Evolutionary conservation across 2,888 invertebrate species (phyloP).

Genomic region (Silvanus unidentatus): DNA sequence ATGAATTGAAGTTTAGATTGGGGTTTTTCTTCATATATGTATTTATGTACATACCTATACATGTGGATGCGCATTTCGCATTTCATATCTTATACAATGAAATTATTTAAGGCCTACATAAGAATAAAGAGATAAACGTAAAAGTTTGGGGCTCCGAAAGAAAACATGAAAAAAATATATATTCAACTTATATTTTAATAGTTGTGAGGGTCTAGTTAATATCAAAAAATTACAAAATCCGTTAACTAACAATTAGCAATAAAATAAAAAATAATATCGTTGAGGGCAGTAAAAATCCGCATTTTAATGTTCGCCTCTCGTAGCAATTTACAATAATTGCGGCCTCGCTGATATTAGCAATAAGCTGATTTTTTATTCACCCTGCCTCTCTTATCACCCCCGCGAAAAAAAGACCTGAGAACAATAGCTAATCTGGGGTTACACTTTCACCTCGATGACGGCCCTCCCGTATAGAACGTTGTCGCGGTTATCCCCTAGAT

Average conservation of each 20-base stretch:
- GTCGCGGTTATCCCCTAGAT: constrained; percentile 17
- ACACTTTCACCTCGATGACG: constrained; percentile 18
- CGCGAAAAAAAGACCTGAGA: constrained; percentile 34
- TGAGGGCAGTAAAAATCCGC: constrained; percentile 37
- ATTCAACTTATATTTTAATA: no score
- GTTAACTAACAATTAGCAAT: constrained; percentile 38
- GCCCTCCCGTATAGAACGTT: constrained; percentile 12
- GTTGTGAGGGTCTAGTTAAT: neutral
- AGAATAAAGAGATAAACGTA: no score
- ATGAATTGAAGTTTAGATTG: constrained; percentile 3
- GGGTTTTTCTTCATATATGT: constrained; percentile 1
- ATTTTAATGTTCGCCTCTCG: constrained; percentile 20
- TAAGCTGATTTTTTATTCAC: constrained; percentile 51
- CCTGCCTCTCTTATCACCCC: constrained; percentile 46
- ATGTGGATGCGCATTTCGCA: no score
- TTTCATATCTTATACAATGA: no score
- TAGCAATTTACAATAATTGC: constrained; percentile 46
- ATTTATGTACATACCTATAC: neutral
- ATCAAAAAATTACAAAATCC: constrained; percentile 21
- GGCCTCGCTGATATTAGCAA: constrained; percentile 46
- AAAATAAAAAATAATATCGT: constrained; percentile 41
- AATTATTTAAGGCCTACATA: no score
- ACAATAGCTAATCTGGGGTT: constrained; percentile 45
- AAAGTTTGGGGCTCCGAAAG: no score
- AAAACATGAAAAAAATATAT: no score